Conservation (phyloP, 2,797 vertebrate species). For the Myoxocephalus aenaeus region DNA sequence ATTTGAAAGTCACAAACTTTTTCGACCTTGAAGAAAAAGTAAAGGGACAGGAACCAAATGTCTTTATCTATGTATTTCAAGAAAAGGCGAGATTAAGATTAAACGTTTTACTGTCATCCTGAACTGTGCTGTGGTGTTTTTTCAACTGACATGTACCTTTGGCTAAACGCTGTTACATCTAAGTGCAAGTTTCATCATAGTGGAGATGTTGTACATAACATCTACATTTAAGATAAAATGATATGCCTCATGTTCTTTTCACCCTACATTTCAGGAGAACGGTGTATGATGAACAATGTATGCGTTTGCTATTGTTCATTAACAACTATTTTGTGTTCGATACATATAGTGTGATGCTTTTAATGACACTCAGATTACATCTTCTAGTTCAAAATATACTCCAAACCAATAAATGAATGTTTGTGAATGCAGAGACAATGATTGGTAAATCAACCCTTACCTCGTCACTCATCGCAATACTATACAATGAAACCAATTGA, state of each 20-base stretch:
- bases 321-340: not conserved
- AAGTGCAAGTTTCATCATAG: not conserved
- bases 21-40: slow-evolving; percentile 24
- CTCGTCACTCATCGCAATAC: not conserved
- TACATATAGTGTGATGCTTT: not conserved
- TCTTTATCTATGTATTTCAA: slow-evolving; percentile 2
- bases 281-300: not conserved
- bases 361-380: not conserved
- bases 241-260: not conserved
- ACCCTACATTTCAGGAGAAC: not conserved
- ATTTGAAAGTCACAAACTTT: slow-evolving; percentile 47
- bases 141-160: slow-evolving; percentile 15
- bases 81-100: slow-evolving; percentile 3
- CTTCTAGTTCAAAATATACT: not conserved
- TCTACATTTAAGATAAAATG: slow-evolving; percentile 1
- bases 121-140: not conserved
- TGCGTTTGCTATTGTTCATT: not conserved
- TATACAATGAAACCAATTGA: not conserved
- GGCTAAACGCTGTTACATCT: slow-evolving; percentile 15
- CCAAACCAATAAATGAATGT: not conserved
- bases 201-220: not conserved
- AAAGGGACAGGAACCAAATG: slow-evolving; percentile 13
- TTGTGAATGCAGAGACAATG: not conserved
- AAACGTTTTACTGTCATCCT: slow-evolving; percentile 3
- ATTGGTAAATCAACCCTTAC: not conserved